These are phyloP conservation scores for Porites cylindrica DNA, from an alignment of 92 coral and sea anemone species.

Conservation along the genomic window DNA sequence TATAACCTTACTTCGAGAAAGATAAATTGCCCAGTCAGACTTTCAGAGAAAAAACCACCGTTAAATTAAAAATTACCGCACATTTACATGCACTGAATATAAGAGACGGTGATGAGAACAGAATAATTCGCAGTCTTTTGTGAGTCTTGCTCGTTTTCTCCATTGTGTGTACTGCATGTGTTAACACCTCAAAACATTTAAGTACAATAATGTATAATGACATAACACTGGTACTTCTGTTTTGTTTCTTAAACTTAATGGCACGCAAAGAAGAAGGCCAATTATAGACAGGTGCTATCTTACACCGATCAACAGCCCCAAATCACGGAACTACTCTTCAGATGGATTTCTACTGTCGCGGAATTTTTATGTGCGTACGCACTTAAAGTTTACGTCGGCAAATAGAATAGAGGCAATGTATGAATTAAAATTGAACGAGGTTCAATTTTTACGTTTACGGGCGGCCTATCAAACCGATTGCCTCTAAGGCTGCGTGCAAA, in stretches of 20 bases:
- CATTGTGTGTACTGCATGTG: background rate
- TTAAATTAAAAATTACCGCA: constrained; percentile 28
- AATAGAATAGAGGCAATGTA: too few species aligned
- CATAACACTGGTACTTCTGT: background rate
- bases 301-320: too few species aligned
- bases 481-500: too few species aligned
- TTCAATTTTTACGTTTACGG: too few species aligned
- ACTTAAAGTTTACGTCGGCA: too few species aligned
- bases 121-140: background rate
- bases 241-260: background rate
- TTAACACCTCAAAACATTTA: background rate
- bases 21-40: constrained; percentile 11
- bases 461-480: too few species aligned
- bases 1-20: constrained; percentile 20
- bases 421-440: too few species aligned
- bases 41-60: constrained; percentile 7
- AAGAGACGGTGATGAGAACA: background rate
- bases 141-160: background rate
- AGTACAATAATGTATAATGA: background rate
- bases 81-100: constrained; percentile 16
- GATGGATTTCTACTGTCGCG: too few species aligned
- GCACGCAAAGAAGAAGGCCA: background rate
- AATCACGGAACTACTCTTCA: too few species aligned
- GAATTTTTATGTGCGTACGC: too few species aligned
- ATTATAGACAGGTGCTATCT: background rate